Evolutionary conservation across 2,113 vertebrate species (phyloP).

Genomic region (Tiliqua scincoides): DNA sequence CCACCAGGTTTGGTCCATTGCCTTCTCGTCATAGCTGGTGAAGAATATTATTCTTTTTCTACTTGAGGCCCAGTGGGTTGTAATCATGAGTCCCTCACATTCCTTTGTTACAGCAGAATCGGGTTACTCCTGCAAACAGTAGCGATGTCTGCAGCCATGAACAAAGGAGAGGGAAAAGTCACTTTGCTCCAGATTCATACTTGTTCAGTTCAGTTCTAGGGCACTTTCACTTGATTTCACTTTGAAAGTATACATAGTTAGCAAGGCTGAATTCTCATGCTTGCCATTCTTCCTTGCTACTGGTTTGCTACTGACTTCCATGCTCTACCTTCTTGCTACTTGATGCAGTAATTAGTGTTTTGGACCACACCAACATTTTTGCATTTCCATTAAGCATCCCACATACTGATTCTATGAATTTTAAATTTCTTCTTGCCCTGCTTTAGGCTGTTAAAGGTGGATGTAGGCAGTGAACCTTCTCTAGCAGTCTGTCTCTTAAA

Average conservation of each 20-base stretch:
- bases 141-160: neutral
- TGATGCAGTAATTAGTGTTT: neutral
- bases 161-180: neutral
- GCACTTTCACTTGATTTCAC: slow-evolving; percentile 20
- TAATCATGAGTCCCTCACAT: neutral
- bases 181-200: slow-evolving; percentile 10
- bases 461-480: too few species aligned
- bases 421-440: slow-evolving; percentile 44
- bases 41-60: neutral
- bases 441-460: slow-evolving; percentile 68
- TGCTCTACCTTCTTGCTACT: too few species aligned
- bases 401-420: slow-evolving; percentile 49
- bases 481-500: too few species aligned
- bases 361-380: neutral
- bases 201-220: slow-evolving; percentile 5
- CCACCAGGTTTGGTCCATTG: neutral
- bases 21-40: neutral
- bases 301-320: too few species aligned
- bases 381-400: slow-evolving; percentile 19
- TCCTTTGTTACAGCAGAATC: neutral
- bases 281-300: slow-evolving; percentile 43
- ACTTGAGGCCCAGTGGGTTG: neutral
- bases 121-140: neutral
- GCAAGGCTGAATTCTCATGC: neutral
- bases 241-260: slow-evolving; percentile 34